phyloP scores from a whole-genome alignment of 2,888 invertebrate genomes.

The Eumacrocentrus americanus region DNA sequence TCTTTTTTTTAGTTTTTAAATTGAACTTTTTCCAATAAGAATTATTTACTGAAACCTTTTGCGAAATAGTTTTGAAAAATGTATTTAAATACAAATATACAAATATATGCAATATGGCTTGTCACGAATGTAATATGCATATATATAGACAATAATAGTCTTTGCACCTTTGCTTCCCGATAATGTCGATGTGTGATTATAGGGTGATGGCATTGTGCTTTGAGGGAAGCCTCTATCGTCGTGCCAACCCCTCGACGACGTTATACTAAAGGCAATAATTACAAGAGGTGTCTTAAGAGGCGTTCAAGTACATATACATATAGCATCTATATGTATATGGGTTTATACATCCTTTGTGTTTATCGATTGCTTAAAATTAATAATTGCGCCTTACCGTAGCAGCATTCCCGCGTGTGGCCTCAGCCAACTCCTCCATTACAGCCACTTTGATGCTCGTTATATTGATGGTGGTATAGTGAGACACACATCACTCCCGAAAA shows the following conservation, averaged over 20 bases:
- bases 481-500: conserved; percentile 26
- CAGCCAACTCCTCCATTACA: not conserved
- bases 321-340: not conserved
- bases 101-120: too few species aligned
- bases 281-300: conserved; percentile 41
- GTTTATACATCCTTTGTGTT: conserved; percentile 51
- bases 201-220: conserved; percentile 58
- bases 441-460: conserved; percentile 33
- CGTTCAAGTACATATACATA: not conserved
- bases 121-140: too few species aligned
- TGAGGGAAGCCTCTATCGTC: conserved; percentile 44
- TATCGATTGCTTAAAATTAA: conserved; percentile 60
- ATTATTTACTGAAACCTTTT: not conserved
- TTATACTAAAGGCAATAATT: conserved; percentile 55
- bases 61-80: too few species aligned
- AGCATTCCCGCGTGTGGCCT: conserved; percentile 32
- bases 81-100: too few species aligned
- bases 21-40: not conserved
- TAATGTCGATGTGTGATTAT: conserved; percentile 60
- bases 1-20: conserved; percentile 5
- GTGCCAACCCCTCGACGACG: conserved; percentile 23
- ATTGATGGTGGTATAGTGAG: not conserved
- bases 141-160: too few species aligned
- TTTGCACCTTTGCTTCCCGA: conserved; percentile 47
- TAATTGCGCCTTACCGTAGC: conserved; percentile 51